These are phyloP conservation scores for Macrotrachela quadricornifera DNA, from an alignment of 1,140 invertebrate species.

Conservation along the genomic window DNA sequence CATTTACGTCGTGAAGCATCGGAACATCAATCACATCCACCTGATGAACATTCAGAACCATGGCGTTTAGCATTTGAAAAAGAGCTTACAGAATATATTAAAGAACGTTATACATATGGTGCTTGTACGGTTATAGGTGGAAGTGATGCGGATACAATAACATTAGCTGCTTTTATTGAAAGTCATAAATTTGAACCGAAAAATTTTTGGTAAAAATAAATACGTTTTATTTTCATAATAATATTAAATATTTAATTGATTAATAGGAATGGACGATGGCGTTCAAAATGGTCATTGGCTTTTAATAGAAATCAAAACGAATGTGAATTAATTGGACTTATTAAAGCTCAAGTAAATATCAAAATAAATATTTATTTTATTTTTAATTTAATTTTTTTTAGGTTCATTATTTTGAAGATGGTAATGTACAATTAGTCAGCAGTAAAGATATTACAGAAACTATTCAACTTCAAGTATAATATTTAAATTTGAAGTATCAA, in stretches of 20 bases:
- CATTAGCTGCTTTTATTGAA: constrained; percentile 70
- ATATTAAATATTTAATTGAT: too few species aligned
- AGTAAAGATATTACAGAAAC: constrained; percentile 19
- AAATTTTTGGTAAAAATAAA: constrained; percentile 80
- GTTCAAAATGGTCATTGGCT: constrained; percentile 75
- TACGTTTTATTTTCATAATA: too few species aligned
- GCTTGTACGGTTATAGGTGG: constrained; percentile 64
- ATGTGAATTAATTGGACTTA: constrained; percentile 56
- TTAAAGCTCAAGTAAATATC: constrained; percentile 48
- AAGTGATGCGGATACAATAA: constrained; percentile 41
- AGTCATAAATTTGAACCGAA: constrained; percentile 84
- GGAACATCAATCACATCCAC: too few species aligned
- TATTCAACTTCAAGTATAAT: neutral
- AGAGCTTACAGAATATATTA: constrained; percentile 61
- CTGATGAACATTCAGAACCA: constrained; percentile 50
- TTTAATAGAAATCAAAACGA: constrained; percentile 42
- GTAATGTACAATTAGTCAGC: constrained; percentile 71
- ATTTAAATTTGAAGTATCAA: neutral
- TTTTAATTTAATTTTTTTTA: constrained; percentile 60
- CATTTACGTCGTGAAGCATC: too few species aligned
- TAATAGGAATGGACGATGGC: constrained; percentile 79
- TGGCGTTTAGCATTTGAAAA: constrained; percentile 73
- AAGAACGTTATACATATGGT: constrained; percentile 76
- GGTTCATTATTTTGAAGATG: constrained; percentile 98
- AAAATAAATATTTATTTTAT: constrained; percentile 34